Evolutionary conservation across 1,140 invertebrate genomes (phyloP), one percentile per base, ranked within the genome.

Genomic region (Arion vulgaris): DNA sequence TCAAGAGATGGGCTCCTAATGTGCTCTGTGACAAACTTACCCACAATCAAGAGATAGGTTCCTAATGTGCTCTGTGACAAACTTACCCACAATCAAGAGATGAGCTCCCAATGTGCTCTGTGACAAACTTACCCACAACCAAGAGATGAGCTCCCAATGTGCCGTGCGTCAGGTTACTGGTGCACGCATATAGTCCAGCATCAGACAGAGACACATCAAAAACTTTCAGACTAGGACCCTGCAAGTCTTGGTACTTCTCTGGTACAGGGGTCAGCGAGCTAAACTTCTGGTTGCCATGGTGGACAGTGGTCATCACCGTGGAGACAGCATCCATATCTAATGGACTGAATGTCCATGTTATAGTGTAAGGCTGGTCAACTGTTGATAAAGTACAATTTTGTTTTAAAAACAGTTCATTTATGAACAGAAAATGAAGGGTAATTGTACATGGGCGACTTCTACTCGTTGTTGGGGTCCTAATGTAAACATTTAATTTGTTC

Each of bases 121-220:
- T n/a, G n/a, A 45, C 41, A 45, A 15, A 68, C 77, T 68, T 28
- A 79, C 77, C 77, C 11, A 79, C 57, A 51, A 79, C 77, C 4
- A 68, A 45, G 0, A 79, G 57, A 28, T 79, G 26, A 28, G 77
- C 77, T 17, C 53, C 53, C 19, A 69, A 11, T 4, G 2, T 66
- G 7, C 38, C 36, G 9, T 69, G 38, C 26, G 77, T 79, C 77
- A 79, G 23, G 77, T 79, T 79, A 57, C 77, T 79, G 38, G n/a
- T 36, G 45, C 77, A 79, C 19, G 32, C 4, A 38, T 79, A 79
- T n/a, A 32, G 15, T 7, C 77, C 77, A 36, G 39, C 77, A 49
- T 79, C 77, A 11, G 77, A 66, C 77, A 79, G 62, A 17, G n/a
- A 19, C 38, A 79, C 23, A 19, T 68, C 23, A 11, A 32, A 15